Conservation (phyloP, 2,113 vertebrate species). For the Nycticorax nycticorax region DNA sequence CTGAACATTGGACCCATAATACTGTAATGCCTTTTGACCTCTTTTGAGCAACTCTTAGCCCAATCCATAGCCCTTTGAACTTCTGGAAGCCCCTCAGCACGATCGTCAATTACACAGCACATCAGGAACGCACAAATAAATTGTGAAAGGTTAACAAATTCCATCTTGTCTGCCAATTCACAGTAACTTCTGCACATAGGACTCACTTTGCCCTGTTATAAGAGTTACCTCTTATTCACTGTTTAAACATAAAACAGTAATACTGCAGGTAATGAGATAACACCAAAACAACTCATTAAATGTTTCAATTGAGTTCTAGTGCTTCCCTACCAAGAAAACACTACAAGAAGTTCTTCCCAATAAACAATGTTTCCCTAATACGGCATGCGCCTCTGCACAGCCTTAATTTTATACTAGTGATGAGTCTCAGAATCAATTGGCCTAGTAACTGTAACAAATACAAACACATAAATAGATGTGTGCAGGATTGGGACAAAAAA, state of each 20-base stretch:
- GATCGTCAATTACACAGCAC: neutral
- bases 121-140: neutral
- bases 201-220: neutral
- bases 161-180: neutral
- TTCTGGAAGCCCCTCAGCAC: neutral
- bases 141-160: neutral
- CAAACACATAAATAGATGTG: neutral
- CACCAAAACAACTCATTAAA: neutral
- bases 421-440: neutral
- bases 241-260: neutral
- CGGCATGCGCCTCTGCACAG: neutral
- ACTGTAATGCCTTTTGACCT: neutral
- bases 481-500: neutral
- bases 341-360: neutral
- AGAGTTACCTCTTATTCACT: neutral
- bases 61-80: neutral
- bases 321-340: neutral
- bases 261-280: neutral
- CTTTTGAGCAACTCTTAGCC: neutral
- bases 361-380: neutral
- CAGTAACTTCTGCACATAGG: neutral
- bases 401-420: neutral
- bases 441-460: neutral
- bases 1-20: neutral
- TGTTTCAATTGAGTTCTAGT: neutral